Base-by-base conservation (phyloP, 2,888 invertebrate species). In the Philereme vetulata region DNA sequence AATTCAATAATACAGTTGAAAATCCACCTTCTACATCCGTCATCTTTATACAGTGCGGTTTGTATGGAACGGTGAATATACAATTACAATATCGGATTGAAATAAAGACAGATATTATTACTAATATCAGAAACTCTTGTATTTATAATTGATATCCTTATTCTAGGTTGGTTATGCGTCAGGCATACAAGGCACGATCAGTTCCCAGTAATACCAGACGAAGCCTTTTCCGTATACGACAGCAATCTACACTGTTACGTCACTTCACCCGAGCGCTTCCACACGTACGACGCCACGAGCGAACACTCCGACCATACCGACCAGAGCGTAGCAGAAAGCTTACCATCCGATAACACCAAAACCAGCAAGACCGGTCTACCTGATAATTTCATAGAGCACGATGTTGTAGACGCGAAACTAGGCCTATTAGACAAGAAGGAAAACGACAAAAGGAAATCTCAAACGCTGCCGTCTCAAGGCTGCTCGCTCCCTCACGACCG, bases 161-260 rank as follows among this genome's bases (percentile, higher is more conserved):
- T 48, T 35, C 21, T 4, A 93, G 96, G 95, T 72, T 96, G 96
- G 96, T 84, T 95, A 59, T 95, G 96, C 74, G 95, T 96, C 4
- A 92, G 96, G 56, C 96, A 96, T 72, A 95, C 96, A 65, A 93
- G 96, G 49, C 94, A 95, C 79, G 95, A 96, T 65, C 93, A 94
- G 72, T 96, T 96, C 94, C 96, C 96, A 0, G 93, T 96, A 43
- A 94, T 96, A 68, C 94, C 95, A 63, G 95, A 95, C 56, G 94
- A 95, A 77, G 91, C 93, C 60, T 94, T 93, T 87, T 82, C 93
- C 32, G 80, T 89, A 1, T 89, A 90, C 11, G 91, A 93, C 10
- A 75, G 85, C 71, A 78, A 85, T 76, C 61, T 85, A 42, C 76
- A 80, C 47, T 78, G 78, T 51, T 83, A 74, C 64, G 81, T 85